Conservation (phyloP, 2,797 vertebrate genomes). For the Spinus pinus region DNA sequence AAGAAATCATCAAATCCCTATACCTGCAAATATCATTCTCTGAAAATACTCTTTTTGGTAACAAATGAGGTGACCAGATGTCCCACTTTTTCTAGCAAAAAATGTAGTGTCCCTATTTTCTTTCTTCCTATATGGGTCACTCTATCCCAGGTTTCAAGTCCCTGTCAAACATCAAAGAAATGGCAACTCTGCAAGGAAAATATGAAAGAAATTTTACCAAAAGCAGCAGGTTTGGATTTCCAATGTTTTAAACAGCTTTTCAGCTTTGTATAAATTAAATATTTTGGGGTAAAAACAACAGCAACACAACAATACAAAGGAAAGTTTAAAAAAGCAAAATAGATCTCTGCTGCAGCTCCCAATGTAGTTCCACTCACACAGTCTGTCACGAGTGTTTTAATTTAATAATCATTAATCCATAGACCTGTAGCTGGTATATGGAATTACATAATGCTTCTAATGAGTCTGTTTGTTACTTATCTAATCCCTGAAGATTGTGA, state of each 20-base stretch:
- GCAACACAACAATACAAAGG: constrained; percentile 21
- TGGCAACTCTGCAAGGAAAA: background rate
- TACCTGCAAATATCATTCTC: background rate
- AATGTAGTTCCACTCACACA: background rate
- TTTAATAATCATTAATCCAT: constrained; percentile 64
- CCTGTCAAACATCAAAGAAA: background rate
- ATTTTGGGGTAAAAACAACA: background rate
- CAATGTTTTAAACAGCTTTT: constrained; percentile 17
- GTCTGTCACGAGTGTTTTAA: constrained; percentile 66
- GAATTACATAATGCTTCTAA: constrained; percentile 69
- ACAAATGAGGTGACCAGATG: constrained; percentile 4
- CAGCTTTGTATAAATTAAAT: background rate
- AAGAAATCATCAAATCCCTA: background rate
- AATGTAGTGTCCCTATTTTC: background rate
- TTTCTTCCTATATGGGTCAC: constrained; percentile 3
- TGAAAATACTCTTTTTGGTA: background rate
- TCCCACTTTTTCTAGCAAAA: constrained; percentile 35
- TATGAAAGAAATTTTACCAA: background rate
- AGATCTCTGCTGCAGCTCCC: constrained; percentile 14
- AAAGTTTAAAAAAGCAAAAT: constrained; percentile 57
- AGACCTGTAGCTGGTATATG: constrained; percentile 64
- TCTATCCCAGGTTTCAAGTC: background rate
- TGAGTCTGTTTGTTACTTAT: constrained; percentile 62
- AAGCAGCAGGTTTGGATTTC: background rate
- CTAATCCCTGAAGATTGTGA: background rate